A percentile compares a stretch with the other conserved stretches of the same genome.
These are phyloP conservation scores for Mercenaria mercenaria DNA, from an alignment of 1,140 invertebrate species.

Conservation along the genomic window DNA sequence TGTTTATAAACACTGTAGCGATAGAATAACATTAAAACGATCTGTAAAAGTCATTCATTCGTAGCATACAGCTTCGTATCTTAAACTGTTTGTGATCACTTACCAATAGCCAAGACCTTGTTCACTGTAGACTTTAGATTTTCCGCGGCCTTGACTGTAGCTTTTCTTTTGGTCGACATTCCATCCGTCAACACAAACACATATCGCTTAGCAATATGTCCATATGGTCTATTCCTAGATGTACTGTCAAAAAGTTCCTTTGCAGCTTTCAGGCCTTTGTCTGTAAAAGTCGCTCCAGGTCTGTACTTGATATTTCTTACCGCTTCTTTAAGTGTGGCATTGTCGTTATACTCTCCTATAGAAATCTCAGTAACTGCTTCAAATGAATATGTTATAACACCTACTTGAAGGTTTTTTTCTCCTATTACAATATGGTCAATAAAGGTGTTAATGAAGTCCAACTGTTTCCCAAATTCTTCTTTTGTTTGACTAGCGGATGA, in stretches of 20 bases:
- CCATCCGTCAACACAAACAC: conserved; percentile 38
- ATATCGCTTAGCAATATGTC: background rate
- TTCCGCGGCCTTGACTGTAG: background rate
- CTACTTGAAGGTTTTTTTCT: background rate
- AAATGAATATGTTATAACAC: conserved; percentile 36
- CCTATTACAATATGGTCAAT: conserved; percentile 31
- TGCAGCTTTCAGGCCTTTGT: background rate
- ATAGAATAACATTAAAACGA: too few species aligned
- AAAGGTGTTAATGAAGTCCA: conserved; percentile 30
- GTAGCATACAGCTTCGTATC: too few species aligned
- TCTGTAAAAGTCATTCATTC: too few species aligned
- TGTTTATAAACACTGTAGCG: too few species aligned
- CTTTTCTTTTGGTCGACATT: background rate
- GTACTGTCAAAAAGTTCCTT: background rate
- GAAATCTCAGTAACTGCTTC: conserved; percentile 2
- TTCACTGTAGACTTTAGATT: background rate
- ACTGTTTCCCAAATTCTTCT: conserved; percentile 37
- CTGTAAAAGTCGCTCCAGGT: background rate
- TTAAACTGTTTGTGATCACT: too few species aligned
- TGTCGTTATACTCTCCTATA: conserved; percentile 1
- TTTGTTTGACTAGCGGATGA: conserved; percentile 34
- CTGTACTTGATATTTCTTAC: conserved; percentile 25
- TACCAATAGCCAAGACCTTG: conserved; percentile 41
- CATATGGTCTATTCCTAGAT: background rate
- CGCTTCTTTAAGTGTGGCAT: conserved; percentile 14